Percentiles rank a stretch among this genome's conserved stretches.
These are phyloP conservation scores for Hephaestus fuliginosus DNA, from an alignment of 2,797 vertebrate genomes.

Conservation along the genomic window DNA sequence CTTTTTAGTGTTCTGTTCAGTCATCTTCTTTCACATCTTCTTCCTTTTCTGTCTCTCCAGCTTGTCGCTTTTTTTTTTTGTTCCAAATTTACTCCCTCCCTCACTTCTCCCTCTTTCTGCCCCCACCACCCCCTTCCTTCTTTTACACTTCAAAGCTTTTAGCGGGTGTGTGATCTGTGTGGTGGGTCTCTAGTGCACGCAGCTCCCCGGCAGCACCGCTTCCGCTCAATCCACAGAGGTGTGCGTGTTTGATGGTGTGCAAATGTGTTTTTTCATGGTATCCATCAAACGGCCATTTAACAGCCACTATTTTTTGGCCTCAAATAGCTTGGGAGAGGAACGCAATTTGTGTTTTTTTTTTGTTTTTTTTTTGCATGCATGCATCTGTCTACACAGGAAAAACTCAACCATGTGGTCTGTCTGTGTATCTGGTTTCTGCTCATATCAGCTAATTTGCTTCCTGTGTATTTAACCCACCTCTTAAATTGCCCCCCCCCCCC, in stretches of 20 bases:
- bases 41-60: constrained; percentile 38
- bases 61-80: constrained; percentile 29
- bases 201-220: constrained; percentile 42
- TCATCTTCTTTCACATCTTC: constrained; percentile 49
- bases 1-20: constrained; percentile 37
- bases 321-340: constrained; percentile 15
- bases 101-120: constrained; percentile 36
- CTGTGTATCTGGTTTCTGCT: constrained; percentile 52
- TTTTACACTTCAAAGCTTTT: constrained; percentile 73
- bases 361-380: background rate
- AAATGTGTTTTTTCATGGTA: constrained; percentile 52
- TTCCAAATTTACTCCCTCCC: constrained; percentile 32
- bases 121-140: constrained; percentile 36
- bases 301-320: constrained; percentile 34
- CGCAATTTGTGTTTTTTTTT: background rate
- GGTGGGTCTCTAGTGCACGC: constrained; percentile 63
- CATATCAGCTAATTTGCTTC: constrained; percentile 67
- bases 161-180: constrained; percentile 71
- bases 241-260: constrained; percentile 61
- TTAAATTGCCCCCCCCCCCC: constrained; percentile 26
- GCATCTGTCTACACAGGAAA: constrained; percentile 45
- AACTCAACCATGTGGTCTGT: constrained; percentile 24
- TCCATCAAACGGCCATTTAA: constrained; percentile 47
- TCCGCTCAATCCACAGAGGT: constrained; percentile 56
- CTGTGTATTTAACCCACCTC: constrained; percentile 51